phyloP scores from a whole-genome alignment of 2,888 invertebrate species.

The Mantis religiosa region DNA sequence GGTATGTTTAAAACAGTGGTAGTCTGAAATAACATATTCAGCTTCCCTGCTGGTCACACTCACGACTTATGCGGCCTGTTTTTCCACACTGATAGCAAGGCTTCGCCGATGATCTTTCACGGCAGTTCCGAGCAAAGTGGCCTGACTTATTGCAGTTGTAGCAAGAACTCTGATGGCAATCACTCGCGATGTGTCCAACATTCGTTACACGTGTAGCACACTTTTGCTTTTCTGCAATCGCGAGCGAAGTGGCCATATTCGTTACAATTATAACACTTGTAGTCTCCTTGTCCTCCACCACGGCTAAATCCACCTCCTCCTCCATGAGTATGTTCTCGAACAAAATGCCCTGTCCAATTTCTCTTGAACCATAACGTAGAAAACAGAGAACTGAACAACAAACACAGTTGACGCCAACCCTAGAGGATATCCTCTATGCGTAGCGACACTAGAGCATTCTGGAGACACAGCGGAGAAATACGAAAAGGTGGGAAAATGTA shows the following conservation, averaged over 20 bases:
- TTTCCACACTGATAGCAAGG: slow-evolving; percentile 92
- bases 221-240: slow-evolving; percentile 90
- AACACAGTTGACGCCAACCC: no score
- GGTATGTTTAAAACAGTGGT: background rate
- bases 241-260: slow-evolving; percentile 89
- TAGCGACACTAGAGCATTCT: no score
- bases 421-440: no score
- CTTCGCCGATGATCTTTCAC: slow-evolving; percentile 55
- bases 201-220: slow-evolving; percentile 76
- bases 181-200: slow-evolving; percentile 88
- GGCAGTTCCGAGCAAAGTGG: slow-evolving; percentile 63
- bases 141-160: slow-evolving; percentile 68
- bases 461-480: no score
- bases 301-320: slow-evolving; percentile 53
- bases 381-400: slow-evolving; percentile 52
- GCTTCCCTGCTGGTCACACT: slow-evolving; percentile 69
- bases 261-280: slow-evolving; percentile 93
- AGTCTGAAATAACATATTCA: slow-evolving; percentile 3
- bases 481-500: no score
- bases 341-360: slow-evolving; percentile 89
- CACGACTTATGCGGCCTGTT: slow-evolving; percentile 84
- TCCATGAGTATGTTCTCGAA: slow-evolving; percentile 85
- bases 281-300: slow-evolving; percentile 43
- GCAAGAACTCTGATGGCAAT: slow-evolving; percentile 72
- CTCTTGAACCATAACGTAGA: slow-evolving; percentile 92